Evolutionary conservation across 2,888 invertebrate species (phyloP).

Genomic region (Plebejus argus): DNA sequence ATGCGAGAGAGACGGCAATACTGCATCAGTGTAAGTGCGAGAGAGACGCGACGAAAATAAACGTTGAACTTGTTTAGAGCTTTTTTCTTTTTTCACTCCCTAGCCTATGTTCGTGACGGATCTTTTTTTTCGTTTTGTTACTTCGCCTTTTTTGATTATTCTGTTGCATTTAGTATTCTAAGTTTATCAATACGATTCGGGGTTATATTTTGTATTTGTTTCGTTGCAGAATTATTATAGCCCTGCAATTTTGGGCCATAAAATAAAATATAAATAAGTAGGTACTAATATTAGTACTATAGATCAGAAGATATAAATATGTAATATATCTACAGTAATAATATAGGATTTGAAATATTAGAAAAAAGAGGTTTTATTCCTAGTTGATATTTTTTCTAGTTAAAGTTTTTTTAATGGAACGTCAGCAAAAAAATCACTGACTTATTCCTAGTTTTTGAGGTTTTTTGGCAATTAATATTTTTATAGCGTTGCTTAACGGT

Average conservation of each 20-base stretch:
- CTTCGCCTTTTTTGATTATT: constrained; percentile 74
- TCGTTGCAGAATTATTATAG: not conserved
- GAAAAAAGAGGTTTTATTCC: too few species aligned
- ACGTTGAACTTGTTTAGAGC: constrained; percentile 78
- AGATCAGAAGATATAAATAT: too few species aligned
- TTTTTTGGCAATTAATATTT: too few species aligned
- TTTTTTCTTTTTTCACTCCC: constrained; percentile 77
- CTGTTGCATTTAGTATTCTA: constrained; percentile 71
- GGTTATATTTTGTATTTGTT: constrained; percentile 36
- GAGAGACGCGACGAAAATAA: constrained; percentile 77
- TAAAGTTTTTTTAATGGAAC: too few species aligned
- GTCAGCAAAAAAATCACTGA: too few species aligned
- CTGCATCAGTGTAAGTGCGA: constrained; percentile 51
- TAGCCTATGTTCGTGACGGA: constrained; percentile 80
- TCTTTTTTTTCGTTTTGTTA: constrained; percentile 75
- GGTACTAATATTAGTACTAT: too few species aligned
- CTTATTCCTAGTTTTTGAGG: too few species aligned
- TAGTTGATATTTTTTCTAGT: too few species aligned
- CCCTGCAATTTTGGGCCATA: not conserved
- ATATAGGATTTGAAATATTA: too few species aligned
- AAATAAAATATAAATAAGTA: not conserved
- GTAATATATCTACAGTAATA: too few species aligned
- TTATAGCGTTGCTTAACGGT: too few species aligned
- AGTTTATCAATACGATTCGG: constrained; percentile 63
- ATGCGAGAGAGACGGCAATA: constrained; percentile 59